phyloP scores from a whole-genome alignment of 2,797 vertebrate genomes.

The Stomatorhinus walkeri region DNA sequence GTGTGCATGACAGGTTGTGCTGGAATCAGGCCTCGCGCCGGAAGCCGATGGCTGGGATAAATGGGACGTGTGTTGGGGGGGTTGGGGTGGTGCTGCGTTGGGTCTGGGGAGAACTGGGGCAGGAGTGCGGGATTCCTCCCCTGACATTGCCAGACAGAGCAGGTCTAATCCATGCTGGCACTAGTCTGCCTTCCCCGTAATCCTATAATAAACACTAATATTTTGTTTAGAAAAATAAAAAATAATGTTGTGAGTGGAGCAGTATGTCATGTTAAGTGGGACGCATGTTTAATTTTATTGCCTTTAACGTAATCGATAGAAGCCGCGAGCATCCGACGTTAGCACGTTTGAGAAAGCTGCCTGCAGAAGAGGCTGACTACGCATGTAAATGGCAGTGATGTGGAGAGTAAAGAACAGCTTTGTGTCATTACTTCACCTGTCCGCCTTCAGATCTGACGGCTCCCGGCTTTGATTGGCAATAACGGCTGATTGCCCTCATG shows the following conservation, averaged over 20 bases:
- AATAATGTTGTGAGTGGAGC: background rate
- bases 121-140: background rate
- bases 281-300: background rate
- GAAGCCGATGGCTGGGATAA: background rate
- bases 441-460: constrained; percentile 73
- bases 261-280: background rate
- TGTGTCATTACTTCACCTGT: constrained; percentile 31
- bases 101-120: background rate
- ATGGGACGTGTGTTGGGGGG: background rate
- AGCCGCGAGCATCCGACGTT: background rate
- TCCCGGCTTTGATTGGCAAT: constrained; percentile 16
- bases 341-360: constrained; percentile 31
- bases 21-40: background rate
- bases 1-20: constrained; percentile 60
- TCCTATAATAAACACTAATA: background rate
- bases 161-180: background rate
- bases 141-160: background rate
- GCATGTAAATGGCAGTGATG: background rate
- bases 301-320: background rate
- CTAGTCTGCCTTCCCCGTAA: background rate
- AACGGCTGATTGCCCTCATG: background rate
- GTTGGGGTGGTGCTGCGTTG: no score
- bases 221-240: background rate
- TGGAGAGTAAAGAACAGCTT: constrained; percentile 37
- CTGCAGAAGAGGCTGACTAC: background rate